Evolutionary conservation across 2,113 vertebrate genomes (phyloP), one percentile per base, ranked within the genome.

Genomic region (Callaeas wilsoni): DNA sequence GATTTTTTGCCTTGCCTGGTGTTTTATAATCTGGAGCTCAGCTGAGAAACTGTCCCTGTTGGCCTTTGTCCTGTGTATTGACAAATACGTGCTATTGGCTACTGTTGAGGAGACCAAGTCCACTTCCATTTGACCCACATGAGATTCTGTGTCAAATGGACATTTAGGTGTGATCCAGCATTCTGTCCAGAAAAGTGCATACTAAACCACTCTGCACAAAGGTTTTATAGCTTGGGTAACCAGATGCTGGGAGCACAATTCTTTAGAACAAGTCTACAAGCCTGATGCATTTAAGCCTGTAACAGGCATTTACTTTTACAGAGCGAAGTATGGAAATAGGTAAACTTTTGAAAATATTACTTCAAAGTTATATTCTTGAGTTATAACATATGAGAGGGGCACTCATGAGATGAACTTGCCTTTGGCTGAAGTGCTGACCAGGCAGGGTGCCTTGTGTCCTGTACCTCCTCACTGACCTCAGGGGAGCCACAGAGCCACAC

Each of bases 381-480:
- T 41, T 77, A 19, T 49, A 39, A 30, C 8, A 57, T 44, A 16
- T 15, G 9, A 19, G 37, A 50, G 25, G 19, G n/a, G 27, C 42
- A n/a, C 41, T 41, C 4, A 1, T 32, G 78, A 76, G 25, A 11
- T 29, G 32, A 47, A 32, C 16, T 17, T 84, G 71, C 27, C 42
- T 80, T 80, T 94, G 69, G 62, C 71, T 91, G 22, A 80, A 68
- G 35, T 52, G 56, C 63, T 75, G 77, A 52, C 63, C 74, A 62
- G 68, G 60, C 42, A 27, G 3, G 1, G 44, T 18, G 5, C 53
- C 27, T 87, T 2, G 2, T 89, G 37, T n/a, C 2, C 0, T 16
- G 16, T 32, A 12, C 8, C 64, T 84, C 18, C 25, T 90, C 30
- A 12, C 3, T 56, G 41, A 37, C 25, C 29, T 18, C 9, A 1